Evolutionary conservation across 2,113 vertebrate species (phyloP), one percentile per base, ranked within the genome.

Genomic region (Callionymus lyra): DNA sequence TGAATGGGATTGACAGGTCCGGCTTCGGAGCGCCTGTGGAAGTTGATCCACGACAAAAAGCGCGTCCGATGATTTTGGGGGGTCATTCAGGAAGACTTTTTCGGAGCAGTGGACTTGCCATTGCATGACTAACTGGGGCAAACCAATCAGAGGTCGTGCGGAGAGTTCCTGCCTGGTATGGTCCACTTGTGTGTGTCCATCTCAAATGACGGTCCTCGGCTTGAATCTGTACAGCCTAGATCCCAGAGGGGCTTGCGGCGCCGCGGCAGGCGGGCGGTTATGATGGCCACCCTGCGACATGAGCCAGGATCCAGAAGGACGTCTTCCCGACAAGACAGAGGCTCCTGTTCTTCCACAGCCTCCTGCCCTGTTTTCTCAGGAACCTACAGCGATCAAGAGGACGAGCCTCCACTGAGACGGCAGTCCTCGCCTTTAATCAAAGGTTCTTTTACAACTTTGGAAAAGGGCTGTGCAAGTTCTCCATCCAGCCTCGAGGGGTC

Each of bases 281-380:
- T 53, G 10, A 66, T 72, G 56, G 65, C 65, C 18, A 82, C 65
- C 12, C 47, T 73, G 5, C 65, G 35, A 13, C 57, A 56, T 36
- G 70, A 76, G 45, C 44, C 56, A 9, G 65, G 37, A 57, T 43
- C 60, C 16, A 79, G 72, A 56, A 62, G 37, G 2, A 13, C 43
- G 2, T 58, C 66, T 10, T 38, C 59, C 43, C 68, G 63, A 2
- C 79, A 85, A 56, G 76, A 85, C 27, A 69, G 73, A 0, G 72
- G 73, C 15, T 84, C 82, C 12, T 79, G 77, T 44, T 86, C 82
- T 31, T 85, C 81, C 12, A 81, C 74, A 0, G 74, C 71, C 2
- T 85, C 81, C 14, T 86, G 81, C 44, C 84, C 83, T 1, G 56
- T 82, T 12, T 83, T 86, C 47, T 84, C 82, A 33, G 74, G 71